These are phyloP conservation scores for Sebastes glaucus DNA, from an alignment of 2,797 vertebrate species.

Conservation along the genomic window DNA sequence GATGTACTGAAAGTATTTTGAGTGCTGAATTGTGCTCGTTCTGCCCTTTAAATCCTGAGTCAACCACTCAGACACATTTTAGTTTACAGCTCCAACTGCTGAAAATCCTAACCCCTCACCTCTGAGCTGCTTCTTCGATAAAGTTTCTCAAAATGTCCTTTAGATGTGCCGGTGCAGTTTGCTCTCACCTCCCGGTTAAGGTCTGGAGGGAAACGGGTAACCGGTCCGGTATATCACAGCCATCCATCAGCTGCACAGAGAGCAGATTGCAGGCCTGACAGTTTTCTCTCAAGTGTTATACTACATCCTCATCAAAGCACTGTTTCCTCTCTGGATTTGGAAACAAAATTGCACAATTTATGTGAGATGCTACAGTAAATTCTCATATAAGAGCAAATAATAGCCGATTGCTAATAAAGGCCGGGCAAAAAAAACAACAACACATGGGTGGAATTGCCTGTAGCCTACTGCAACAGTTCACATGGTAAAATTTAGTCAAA, in stretches of 20 bases:
- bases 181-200: no score
- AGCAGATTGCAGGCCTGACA: neutral
- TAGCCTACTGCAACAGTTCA: neutral
- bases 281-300: neutral
- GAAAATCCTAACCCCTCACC: neutral
- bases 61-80: neutral
- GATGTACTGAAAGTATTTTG: neutral
- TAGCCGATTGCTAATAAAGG: rapidly evolving
- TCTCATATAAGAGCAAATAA: neutral
- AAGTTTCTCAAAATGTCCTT: neutral
- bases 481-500: rapidly evolving
- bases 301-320: neutral
- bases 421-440: neutral
- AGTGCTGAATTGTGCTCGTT: neutral
- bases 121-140: neutral
- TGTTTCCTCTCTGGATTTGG: neutral
- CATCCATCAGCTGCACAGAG: conserved; percentile 9
- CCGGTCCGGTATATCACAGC: no score
- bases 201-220: no score
- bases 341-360: neutral
- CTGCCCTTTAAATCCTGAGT: neutral
- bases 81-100: neutral
- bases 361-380: neutral
- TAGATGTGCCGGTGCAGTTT: no score
- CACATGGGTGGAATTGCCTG: neutral